Evolutionary conservation across 2,797 vertebrate genomes (phyloP).

Genomic region (Myotis daubentonii): DNA sequence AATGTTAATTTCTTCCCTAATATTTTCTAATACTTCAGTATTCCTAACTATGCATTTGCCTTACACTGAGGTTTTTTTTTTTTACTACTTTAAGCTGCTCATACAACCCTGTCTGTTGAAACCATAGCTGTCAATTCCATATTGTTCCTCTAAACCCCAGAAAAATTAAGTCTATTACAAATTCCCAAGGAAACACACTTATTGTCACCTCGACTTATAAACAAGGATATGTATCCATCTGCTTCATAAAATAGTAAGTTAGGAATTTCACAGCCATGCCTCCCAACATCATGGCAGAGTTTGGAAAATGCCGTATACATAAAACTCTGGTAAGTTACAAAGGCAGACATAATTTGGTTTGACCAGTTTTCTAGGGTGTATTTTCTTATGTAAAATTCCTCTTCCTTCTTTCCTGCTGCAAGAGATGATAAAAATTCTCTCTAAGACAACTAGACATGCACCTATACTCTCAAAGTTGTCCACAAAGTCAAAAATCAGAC

Average conservation of each 20-base stretch:
- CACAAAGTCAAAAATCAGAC: background rate
- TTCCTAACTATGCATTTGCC: conserved; percentile 36
- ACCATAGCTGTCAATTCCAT: conserved; percentile 10
- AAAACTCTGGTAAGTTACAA: conserved; percentile 25
- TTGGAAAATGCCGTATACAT: conserved; percentile 18
- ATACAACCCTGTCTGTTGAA: background rate
- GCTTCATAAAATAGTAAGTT: conserved; percentile 43
- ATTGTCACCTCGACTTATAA: background rate
- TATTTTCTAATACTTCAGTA: conserved; percentile 25
- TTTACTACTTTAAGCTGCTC: background rate
- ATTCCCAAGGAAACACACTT: background rate
- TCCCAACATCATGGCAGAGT: conserved; percentile 25
- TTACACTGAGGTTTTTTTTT: background rate
- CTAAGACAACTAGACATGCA: background rate
- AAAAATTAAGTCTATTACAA: conserved; percentile 7
- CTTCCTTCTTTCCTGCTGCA: conserved; percentile 37
- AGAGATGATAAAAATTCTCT: conserved; percentile 44
- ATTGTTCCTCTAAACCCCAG: background rate
- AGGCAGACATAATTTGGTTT: conserved; percentile 43
- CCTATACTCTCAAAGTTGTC: background rate
- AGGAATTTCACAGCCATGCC: conserved; percentile 38
- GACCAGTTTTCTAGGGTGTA: background rate
- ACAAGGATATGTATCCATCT: background rate
- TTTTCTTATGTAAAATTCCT: conserved; percentile 26
- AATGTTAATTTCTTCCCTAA: conserved; percentile 28